Percentiles rank a stretch among this genome's conserved stretches.
phyloP scores from a whole-genome alignment of 2,888 invertebrate species.

The Acrobeloides nanus region DNA sequence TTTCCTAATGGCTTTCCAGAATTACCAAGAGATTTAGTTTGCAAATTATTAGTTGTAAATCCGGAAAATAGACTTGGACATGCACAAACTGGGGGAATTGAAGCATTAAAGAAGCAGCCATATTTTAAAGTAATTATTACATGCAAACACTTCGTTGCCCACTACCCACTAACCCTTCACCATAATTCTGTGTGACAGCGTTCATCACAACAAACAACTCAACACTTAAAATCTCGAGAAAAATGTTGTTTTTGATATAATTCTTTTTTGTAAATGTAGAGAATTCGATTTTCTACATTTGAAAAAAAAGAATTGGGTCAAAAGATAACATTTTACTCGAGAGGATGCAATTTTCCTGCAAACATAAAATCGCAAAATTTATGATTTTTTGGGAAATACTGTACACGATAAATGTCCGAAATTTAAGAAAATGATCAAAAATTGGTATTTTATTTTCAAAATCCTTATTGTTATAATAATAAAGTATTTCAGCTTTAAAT shows the following conservation, averaged over 20 bases:
- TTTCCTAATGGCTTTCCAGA: constrained; percentile 69
- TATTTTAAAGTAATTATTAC: constrained; percentile 64
- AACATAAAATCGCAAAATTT: background rate
- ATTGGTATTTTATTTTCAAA: background rate
- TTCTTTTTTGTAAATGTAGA: background rate
- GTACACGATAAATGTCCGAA: background rate
- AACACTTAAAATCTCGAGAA: no score
- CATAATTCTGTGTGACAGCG: background rate
- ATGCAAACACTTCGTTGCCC: no score
- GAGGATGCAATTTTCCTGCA: no score
- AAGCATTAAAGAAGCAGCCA: constrained; percentile 72
- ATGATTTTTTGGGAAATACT: background rate
- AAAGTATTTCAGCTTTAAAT: constrained; percentile 7
- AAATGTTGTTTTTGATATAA: background rate
- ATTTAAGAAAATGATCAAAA: background rate
- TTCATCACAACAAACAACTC: no score
- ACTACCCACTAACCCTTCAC: no score
- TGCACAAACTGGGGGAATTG: constrained; percentile 14
- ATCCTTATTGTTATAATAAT: background rate
- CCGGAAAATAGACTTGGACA: constrained; percentile 23
- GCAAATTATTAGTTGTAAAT: constrained; percentile 66
- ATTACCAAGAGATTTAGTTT: constrained; percentile 77
- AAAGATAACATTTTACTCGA: no score
- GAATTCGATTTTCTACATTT: no score
- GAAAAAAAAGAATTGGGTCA: no score